Evolutionary conservation across 92 coral and sea anemone genomes (phyloP).

Genomic region (Epizoanthus illoricatus): DNA sequence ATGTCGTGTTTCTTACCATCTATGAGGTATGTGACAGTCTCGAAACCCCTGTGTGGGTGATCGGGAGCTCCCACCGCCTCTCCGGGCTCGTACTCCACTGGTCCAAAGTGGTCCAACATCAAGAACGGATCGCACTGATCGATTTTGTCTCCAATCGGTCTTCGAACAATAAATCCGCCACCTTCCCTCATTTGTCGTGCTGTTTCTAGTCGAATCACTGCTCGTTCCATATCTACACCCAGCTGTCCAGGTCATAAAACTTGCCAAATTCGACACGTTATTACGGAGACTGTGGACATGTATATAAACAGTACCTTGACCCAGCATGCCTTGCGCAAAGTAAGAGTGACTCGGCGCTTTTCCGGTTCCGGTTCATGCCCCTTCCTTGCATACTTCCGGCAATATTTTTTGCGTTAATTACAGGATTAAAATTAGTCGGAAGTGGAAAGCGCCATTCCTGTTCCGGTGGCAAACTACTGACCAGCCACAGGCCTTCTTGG

Average conservation of each 20-base stretch:
- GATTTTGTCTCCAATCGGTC: slow-evolving; percentile 74
- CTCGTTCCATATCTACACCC: slow-evolving; percentile 49
- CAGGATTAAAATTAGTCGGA: too few relatives aligned
- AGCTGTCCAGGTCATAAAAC: neutral
- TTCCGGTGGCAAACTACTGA: too few relatives aligned
- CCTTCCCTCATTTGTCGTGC: slow-evolving; percentile 81
- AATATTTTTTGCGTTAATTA: too few relatives aligned
- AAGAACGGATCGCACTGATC: slow-evolving; percentile 75
- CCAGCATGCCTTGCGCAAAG: slow-evolving; percentile 50
- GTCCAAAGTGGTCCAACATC: slow-evolving; percentile 80
- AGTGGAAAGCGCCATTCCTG: too few relatives aligned
- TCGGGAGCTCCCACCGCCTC: slow-evolving; percentile 88
- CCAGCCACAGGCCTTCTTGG: too few relatives aligned
- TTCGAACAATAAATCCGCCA: slow-evolving; percentile 78
- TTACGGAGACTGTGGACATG: neutral
- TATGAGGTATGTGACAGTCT: slow-evolving; percentile 77
- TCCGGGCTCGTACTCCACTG: slow-evolving; percentile 71
- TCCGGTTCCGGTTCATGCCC: slow-evolving; percentile 22
- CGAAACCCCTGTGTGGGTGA: slow-evolving; percentile 86
- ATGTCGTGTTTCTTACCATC: slow-evolving; percentile 53
- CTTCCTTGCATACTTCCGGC: too few relatives aligned
- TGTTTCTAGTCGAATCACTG: slow-evolving; percentile 61
- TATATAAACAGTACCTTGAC: slow-evolving; percentile 19
- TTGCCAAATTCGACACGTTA: too few relatives aligned
- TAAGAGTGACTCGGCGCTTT: slow-evolving; percentile 41